Conservation (phyloP, 2,113 vertebrate genomes). For the Castor canadensis region DNA sequence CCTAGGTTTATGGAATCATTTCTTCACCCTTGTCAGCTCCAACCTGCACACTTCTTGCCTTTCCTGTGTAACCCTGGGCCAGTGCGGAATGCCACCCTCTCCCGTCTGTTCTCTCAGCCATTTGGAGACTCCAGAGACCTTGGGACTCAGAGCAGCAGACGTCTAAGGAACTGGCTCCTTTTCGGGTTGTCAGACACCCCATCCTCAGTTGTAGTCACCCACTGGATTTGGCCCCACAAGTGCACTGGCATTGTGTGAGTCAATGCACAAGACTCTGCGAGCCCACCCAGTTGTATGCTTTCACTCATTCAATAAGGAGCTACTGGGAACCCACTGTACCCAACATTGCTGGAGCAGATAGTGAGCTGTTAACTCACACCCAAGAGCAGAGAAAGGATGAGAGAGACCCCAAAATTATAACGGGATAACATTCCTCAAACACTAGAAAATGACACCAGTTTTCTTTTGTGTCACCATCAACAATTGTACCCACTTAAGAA, state of each 20-base stretch:
- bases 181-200: neutral
- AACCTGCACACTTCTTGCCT: constrained; percentile 60
- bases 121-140: constrained; percentile 55
- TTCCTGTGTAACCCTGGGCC: constrained; percentile 68
- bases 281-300: rapidly evolving
- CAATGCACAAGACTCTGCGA: no score
- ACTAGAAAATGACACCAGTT: neutral
- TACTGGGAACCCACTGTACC: no score
- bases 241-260: no score
- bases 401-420: rapidly evolving
- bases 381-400: rapidly evolving
- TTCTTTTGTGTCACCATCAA: neutral
- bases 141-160: constrained; percentile 54
- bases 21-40: constrained; percentile 63
- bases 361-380: neutral
- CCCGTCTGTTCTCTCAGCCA: constrained; percentile 49
- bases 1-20: constrained; percentile 20
- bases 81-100: constrained; percentile 11
- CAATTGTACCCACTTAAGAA: neutral
- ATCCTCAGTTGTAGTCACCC: rapidly evolving
- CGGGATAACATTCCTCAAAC: neutral
- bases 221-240: rapidly evolving
- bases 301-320: rapidly evolving
- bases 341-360: rapidly evolving
- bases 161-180: constrained; percentile 1